Base-by-base conservation (phyloP, 1,140 invertebrate genomes). In the Cydia splendana region DNA sequence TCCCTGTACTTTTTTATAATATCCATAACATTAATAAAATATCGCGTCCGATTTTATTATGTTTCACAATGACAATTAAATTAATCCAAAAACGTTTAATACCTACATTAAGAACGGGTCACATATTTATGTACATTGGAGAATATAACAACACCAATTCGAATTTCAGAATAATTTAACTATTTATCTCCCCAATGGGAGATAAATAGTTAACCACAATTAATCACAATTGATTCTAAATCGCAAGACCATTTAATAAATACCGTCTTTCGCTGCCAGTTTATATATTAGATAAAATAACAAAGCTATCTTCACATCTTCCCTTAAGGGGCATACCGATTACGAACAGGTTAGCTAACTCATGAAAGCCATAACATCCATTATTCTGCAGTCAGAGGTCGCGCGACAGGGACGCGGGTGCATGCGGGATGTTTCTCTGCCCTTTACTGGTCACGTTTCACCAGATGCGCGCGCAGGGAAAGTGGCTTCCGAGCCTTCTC, bases 401-500 rank as follows among this genome's bases (percentile, higher is more conserved):
- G 34, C 57, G 62, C 62, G 57, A 24, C 62, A 74, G 67, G 57
- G 67, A 71, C 34, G 13, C 51, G 6, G 51, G 51, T n/a, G 51
- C 18, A 18, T 38, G 42, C 73, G 48, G 73, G 73, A 53, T 51
- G 20, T 76, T 74, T 79, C 78, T 75, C 75, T 79, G 78, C 78
- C 78, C 78, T 79, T 79, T 79, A 24, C 73, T 24, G 73, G 75
- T 45, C 71, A 78, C 77, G 78, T 74, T 75, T 78, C 67, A 53
- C 74, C 65, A 18, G 42, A 48, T 48, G 65, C 67, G 24, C 20
- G 38, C 74, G 71, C 74, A 57, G 75, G 20, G 75, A 76, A 75
- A 75, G 73, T 67, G 15, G 75, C 78, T 79, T 76, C 78, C 75
- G 75, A 76, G 73, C 78, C 76, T 79, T 79, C 38, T 76, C 74